These are phyloP conservation scores for Bombus waltoni DNA, from an alignment of 1,140 invertebrate species.

Conservation along the genomic window DNA sequence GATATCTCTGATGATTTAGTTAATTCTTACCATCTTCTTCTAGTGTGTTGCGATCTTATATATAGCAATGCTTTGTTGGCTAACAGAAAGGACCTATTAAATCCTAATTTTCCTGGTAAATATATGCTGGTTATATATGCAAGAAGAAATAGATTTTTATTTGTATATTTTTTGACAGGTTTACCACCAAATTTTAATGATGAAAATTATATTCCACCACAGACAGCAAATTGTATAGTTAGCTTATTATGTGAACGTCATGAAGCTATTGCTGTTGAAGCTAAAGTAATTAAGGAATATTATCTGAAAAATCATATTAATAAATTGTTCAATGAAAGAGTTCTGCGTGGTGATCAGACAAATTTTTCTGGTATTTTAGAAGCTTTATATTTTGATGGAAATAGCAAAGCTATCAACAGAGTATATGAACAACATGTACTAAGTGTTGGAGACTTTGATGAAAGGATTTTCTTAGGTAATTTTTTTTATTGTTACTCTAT, in stretches of 20 bases:
- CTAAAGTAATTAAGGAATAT: slow-evolving; percentile 95
- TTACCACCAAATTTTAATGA: slow-evolving; percentile 88
- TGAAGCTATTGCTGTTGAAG: slow-evolving; percentile 92
- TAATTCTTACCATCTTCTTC: slow-evolving; percentile 95
- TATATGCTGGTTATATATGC: not conserved
- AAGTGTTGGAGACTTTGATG: slow-evolving; percentile 97
- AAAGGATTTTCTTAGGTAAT: slow-evolving; percentile 94
- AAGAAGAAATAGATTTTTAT: slow-evolving; percentile 6
- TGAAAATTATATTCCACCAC: slow-evolving; percentile 86
- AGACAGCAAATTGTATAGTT: slow-evolving; percentile 91
- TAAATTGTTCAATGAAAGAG: slow-evolving; percentile 90
- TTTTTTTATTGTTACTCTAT: slow-evolving; percentile 4
- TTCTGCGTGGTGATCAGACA: slow-evolving; percentile 85
- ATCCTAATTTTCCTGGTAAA: slow-evolving; percentile 91
- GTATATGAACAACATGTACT: slow-evolving; percentile 96
- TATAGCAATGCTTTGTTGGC: slow-evolving; percentile 93
- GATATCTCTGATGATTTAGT: slow-evolving; percentile 95
- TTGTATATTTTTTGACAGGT: slow-evolving; percentile 81
- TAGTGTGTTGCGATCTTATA: slow-evolving; percentile 95
- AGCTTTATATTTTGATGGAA: slow-evolving; percentile 88
- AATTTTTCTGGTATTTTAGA: slow-evolving; percentile 89
- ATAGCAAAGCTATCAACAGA: slow-evolving; percentile 93
- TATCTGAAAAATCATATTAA: slow-evolving; percentile 91
- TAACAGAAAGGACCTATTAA: slow-evolving; percentile 92
- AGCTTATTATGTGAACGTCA: slow-evolving; percentile 92